Evolutionary conservation across 2,797 vertebrate species (phyloP).

Genomic region (Enteromius fasciolatus): DNA sequence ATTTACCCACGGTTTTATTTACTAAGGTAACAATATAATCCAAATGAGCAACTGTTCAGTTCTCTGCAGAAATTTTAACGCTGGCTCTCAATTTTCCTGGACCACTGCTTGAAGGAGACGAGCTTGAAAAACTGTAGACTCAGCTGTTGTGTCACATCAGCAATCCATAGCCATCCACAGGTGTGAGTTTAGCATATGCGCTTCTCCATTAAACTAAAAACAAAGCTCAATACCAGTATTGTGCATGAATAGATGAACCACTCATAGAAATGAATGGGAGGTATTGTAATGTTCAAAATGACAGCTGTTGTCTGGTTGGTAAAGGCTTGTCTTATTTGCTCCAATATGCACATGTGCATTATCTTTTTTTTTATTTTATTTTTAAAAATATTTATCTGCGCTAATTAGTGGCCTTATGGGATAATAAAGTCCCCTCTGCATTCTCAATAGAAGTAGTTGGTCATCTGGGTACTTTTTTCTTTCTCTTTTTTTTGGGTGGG

Average conservation of each 20-base stretch:
- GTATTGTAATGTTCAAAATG: neutral
- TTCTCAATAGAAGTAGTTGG: neutral
- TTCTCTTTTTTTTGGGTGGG: no score
- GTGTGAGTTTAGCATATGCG: slow-evolving; percentile 24
- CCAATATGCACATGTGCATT: neutral
- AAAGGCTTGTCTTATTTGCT: neutral
- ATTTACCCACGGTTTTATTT: neutral
- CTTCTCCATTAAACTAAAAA: slow-evolving; percentile 11
- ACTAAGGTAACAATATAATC: neutral
- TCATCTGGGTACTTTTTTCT: neutral
- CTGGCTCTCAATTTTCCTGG: slow-evolving; percentile 14
- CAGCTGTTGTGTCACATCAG: slow-evolving; percentile 55
- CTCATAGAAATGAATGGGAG: neutral
- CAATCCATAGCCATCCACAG: slow-evolving; percentile 21
- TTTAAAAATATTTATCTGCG: no score
- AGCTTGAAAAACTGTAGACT: slow-evolving; percentile 22
- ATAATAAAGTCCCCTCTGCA: neutral
- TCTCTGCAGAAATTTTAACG: slow-evolving; percentile 20
- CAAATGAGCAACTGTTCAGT: slow-evolving; percentile 3
- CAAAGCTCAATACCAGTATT: slow-evolving; percentile 3
- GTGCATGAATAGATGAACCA: neutral
- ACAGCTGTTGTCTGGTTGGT: neutral
- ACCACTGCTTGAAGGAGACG: neutral
- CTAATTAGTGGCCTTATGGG: no score
- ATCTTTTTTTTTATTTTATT: no score